phyloP scores from a whole-genome alignment of 1,140 invertebrate species.

The Drosophila nigromelanica region DNA sequence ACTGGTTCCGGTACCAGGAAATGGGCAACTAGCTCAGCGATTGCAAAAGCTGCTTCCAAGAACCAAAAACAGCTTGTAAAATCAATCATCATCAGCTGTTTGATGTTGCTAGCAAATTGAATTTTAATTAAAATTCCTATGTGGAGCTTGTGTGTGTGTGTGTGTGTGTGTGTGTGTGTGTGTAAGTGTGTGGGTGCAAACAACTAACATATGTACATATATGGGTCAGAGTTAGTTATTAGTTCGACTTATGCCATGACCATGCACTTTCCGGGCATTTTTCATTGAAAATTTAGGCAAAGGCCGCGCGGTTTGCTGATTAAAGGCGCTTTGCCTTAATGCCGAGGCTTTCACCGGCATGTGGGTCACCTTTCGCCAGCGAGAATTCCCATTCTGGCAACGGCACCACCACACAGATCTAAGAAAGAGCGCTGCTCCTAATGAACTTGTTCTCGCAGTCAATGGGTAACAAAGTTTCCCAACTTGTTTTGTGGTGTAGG shows the following conservation, averaged over 20 bases:
- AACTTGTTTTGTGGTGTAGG: slow-evolving; percentile 56
- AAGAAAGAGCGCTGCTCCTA: slow-evolving; percentile 37
- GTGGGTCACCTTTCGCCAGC: slow-evolving; percentile 76
- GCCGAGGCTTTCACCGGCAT: slow-evolving; percentile 69
- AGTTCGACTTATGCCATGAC: slow-evolving; percentile 66
- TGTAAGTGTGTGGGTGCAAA: slow-evolving; percentile 18
- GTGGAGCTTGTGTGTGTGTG: background rate
- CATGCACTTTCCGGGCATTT: slow-evolving; percentile 60
- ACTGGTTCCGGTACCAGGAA: slow-evolving; percentile 30
- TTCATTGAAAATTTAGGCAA: slow-evolving; percentile 70
- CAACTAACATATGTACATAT: slow-evolving; percentile 4
- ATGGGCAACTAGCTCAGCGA: slow-evolving; percentile 10
- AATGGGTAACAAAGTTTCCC: slow-evolving; percentile 40
- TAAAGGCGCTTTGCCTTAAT: slow-evolving; percentile 52
- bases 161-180: slow-evolving; percentile 20
- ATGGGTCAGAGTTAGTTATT: slow-evolving; percentile 75
- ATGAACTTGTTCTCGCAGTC: slow-evolving; percentile 64
- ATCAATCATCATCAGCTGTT: slow-evolving; percentile 7
- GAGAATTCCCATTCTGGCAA: slow-evolving; percentile 28
- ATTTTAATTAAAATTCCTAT: slow-evolving; percentile 64
- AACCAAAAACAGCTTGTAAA: slow-evolving; percentile 29
- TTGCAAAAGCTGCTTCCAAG: slow-evolving; percentile 18
- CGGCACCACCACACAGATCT: slow-evolving; percentile 10
- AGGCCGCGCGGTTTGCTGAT: slow-evolving; percentile 56
- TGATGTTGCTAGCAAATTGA: slow-evolving; percentile 40